Base-by-base conservation (phyloP, 2,888 invertebrate species). In the Stomorhina lunata region DNA sequence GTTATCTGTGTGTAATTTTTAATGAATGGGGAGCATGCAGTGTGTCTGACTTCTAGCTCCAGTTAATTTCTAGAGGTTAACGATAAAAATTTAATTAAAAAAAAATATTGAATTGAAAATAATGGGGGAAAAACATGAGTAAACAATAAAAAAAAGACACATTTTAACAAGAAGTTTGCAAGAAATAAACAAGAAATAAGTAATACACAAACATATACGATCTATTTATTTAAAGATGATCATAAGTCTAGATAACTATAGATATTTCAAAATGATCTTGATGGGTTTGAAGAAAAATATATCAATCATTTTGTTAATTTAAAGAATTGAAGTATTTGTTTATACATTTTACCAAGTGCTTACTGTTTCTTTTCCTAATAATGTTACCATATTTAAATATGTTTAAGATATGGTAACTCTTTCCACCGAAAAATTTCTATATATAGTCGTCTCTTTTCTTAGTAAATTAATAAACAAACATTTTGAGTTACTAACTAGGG, bases 11-110 rank as follows among this genome's bases (percentile, higher is more conserved):
- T 32, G 55, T 27, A 6, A 3, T 50, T 34, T 22, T 12, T 25
- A 37, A 32, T 32, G 29, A 32, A 12, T 68, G 53, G 27, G 34
- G 43, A 17, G 45, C 22, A 66, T 37, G 17, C 40, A 68, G 45
- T 68, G 25, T 71, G 63, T 61, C 22, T 79, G 79, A 59, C 81
- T 82, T 79, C 63, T 71, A 25, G 59, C 43, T 65, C 65, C 43
- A 59, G 25, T 50, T 79, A 82, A 82, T 71, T 82, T 65, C 50
- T 75, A 3, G 75, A 71, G 82, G 82, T 82, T 82, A 82, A 79
- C 43, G n/a, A 71, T 65, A 59, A 61, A 68, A 77, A 29, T n/a
- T 71, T 34, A 79, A 82, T 82, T 79, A 71, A 57, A 68, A n/a
- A n/a, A n/a, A n/a, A 79, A 69, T 65, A 63, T 22, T 59, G 43